Percentiles rank a stretch among this genome's conserved stretches.
Conservation (phyloP, 2,797 vertebrate species). For the Lates japonicus region DNA sequence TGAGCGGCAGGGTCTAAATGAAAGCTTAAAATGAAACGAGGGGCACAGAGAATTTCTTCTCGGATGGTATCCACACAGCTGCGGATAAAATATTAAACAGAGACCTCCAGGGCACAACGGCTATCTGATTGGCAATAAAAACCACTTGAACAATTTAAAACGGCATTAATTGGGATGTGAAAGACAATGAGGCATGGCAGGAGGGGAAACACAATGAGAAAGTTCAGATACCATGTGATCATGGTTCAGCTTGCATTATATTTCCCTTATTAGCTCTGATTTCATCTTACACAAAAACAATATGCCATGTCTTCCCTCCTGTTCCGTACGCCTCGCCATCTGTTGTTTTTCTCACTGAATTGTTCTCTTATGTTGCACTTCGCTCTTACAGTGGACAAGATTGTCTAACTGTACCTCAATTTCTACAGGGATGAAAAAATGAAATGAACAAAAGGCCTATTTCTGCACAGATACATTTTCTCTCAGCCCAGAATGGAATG, state of each 20-base stretch:
- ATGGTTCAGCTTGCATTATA: constrained; percentile 38
- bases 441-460: constrained; percentile 66
- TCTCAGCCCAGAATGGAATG: constrained; percentile 52
- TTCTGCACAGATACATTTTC: constrained; percentile 61
- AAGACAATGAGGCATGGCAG: constrained; percentile 53
- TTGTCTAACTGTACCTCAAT: constrained; percentile 57
- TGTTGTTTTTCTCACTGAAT: constrained; percentile 54
- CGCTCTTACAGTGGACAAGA: constrained; percentile 46
- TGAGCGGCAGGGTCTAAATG: constrained; percentile 59
- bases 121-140: constrained; percentile 81
- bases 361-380: constrained; percentile 48
- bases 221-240: constrained; percentile 42
- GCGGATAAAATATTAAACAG: constrained; percentile 79
- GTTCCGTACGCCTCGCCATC: constrained; percentile 57
- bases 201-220: constrained; percentile 36
- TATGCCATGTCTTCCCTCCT: constrained; percentile 7
- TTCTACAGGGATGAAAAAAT: constrained; percentile 61
- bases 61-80: constrained; percentile 71
- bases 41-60: constrained; percentile 63
- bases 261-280: constrained; percentile 60
- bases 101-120: constrained; percentile 64
- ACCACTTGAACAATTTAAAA: constrained; percentile 64
- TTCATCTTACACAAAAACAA: constrained; percentile 52
- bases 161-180: constrained; percentile 58
- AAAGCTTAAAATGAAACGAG: constrained; percentile 71